Percentiles rank a stretch among this genome's conserved stretches.
Evolutionary conservation across 2,888 invertebrate species (phyloP).

Genomic region (Ormia ochracea): DNA sequence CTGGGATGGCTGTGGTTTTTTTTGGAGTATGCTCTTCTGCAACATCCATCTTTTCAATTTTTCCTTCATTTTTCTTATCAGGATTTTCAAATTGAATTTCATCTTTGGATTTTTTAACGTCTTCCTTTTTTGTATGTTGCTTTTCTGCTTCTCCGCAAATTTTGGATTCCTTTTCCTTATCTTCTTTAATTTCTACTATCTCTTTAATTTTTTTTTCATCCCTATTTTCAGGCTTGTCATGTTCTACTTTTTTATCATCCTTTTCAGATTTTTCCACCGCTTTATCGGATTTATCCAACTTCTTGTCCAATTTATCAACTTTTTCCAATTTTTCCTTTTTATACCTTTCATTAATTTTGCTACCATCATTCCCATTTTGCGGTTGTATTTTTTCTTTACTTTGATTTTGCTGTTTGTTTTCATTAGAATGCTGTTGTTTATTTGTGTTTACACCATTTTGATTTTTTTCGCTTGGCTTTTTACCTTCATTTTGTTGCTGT

Average conservation of each 20-base stretch:
- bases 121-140: conserved; percentile 27
- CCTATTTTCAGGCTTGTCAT: conserved; percentile 29
- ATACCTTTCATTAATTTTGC: conserved; percentile 63
- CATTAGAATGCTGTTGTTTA: conserved; percentile 53
- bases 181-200: conserved; percentile 18
- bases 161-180: conserved; percentile 33
- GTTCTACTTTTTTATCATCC: conserved; percentile 45
- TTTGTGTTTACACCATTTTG: conserved; percentile 67
- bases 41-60: conserved; percentile 48
- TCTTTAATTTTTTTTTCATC: conserved; percentile 46
- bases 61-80: conserved; percentile 30
- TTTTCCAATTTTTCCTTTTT: conserved; percentile 61
- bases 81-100: conserved; percentile 30
- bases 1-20: conserved; percentile 19
- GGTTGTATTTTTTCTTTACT: conserved; percentile 41
- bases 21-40: conserved; percentile 36
- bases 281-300: conserved; percentile 44
- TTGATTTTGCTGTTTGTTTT: conserved; percentile 40
- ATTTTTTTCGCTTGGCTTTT: conserved; percentile 61
- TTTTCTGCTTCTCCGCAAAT: not conserved
- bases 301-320: conserved; percentile 18
- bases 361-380: conserved; percentile 56
- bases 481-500: conserved; percentile 53
- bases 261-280: conserved; percentile 62
- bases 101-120: conserved; percentile 26